phyloP scores from a whole-genome alignment of 2,797 vertebrate species.

The Eulemur mongoz region DNA sequence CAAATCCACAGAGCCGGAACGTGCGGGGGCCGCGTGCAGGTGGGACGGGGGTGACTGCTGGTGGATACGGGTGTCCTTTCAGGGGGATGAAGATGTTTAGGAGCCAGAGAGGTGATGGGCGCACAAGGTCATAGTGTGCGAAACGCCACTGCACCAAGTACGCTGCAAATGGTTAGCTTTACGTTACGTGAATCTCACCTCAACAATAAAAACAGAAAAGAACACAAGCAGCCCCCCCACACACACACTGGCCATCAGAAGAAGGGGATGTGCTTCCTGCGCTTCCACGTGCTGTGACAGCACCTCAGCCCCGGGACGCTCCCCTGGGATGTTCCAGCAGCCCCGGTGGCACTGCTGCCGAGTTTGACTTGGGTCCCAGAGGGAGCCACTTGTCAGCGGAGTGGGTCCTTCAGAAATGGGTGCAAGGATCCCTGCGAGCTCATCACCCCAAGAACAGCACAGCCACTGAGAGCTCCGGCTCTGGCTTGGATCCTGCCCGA shows the following conservation, averaged over 20 bases:
- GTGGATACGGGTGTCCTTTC: background rate
- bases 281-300: rapidly evolving
- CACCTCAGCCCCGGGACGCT: rapidly evolving
- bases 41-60: rapidly evolving
- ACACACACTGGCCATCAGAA: rapidly evolving
- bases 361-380: background rate
- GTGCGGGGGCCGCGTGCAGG: rapidly evolving
- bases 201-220: background rate
- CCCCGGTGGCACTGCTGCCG: rapidly evolving
- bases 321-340: rapidly evolving
- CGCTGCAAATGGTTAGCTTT: background rate
- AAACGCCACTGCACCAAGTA: no score
- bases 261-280: background rate
- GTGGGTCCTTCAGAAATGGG: rapidly evolving
- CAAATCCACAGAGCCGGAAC: rapidly evolving
- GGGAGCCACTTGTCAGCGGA: rapidly evolving
- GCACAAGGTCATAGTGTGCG: rapidly evolving
- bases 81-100: rapidly evolving
- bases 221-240: background rate
- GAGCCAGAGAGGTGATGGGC: background rate
- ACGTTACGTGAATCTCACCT: background rate
- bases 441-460: rapidly evolving
- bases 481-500: rapidly evolving
- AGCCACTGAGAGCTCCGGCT: rapidly evolving
- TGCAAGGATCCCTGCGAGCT: rapidly evolving